phyloP scores from a whole-genome alignment of 92 coral and sea anemone genomes.

The Epizoanthus fatuus region DNA sequence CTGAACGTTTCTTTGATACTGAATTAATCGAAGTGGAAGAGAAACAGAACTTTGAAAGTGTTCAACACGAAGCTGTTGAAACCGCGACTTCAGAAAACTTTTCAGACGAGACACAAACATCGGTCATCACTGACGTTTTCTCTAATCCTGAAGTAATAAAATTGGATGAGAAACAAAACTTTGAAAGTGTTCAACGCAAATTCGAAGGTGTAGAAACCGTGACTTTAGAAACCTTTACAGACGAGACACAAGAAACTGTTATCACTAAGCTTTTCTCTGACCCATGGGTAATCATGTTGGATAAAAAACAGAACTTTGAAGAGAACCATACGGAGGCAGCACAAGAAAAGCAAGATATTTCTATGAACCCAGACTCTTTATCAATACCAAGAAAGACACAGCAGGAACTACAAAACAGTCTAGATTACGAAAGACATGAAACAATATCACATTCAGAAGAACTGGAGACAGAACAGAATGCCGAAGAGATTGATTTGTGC shows the following conservation, averaged over 20 bases:
- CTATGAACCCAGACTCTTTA: neutral
- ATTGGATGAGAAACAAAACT: neutral
- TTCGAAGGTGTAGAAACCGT: too few relatives aligned
- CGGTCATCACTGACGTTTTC: neutral
- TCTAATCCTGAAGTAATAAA: neutral
- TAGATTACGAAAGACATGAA: slow-evolving; percentile 3
- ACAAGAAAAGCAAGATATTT: neutral
- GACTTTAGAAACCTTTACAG: neutral
- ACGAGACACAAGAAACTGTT: neutral
- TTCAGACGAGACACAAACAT: neutral
- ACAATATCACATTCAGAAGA: too few relatives aligned
- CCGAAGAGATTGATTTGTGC: too few relatives aligned
- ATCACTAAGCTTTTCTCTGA: neutral
- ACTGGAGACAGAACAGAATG: too few relatives aligned
- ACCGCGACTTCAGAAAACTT: too few relatives aligned
- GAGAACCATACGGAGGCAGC: neutral
- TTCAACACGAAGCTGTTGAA: neutral
- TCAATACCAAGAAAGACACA: neutral
- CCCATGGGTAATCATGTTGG: neutral
- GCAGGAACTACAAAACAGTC: slow-evolving; percentile 15
- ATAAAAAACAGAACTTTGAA: neutral
- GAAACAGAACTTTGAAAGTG: neutral
- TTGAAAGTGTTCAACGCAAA: neutral
- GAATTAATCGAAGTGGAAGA: slow-evolving; percentile 1
- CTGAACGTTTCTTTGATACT: neutral